Evolutionary conservation across 2,113 vertebrate genomes (phyloP).

Genomic region (Dascyllus trimaculatus): DNA sequence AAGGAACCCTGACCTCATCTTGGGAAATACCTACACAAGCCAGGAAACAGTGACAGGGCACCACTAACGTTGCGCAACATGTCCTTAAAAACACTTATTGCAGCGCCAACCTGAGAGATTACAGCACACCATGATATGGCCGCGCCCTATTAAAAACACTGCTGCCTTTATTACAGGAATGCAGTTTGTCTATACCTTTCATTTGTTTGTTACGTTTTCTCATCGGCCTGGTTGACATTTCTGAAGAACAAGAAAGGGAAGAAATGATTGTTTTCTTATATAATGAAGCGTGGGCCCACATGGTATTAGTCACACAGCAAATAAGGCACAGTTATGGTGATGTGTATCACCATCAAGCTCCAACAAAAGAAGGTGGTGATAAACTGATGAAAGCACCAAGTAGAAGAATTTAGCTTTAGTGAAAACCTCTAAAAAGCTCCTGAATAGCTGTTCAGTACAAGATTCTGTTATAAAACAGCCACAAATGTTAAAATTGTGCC

Average conservation of each 20-base stretch:
- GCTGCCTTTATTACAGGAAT: conserved; percentile 6
- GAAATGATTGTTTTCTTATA: conserved; percentile 5
- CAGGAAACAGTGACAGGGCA: conserved; percentile 76
- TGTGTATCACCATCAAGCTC: neutral
- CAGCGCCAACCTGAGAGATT: conserved; percentile 23
- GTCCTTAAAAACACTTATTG: conserved; percentile 53
- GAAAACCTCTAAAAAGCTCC: too few species aligned
- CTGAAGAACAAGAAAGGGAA: neutral
- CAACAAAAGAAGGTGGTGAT: neutral
- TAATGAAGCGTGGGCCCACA: conserved; percentile 7
- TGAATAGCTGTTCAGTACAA: too few species aligned
- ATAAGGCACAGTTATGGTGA: neutral
- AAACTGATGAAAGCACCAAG: too few species aligned
- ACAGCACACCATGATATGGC: conserved; percentile 44
- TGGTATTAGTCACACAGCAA: conserved; percentile 26
- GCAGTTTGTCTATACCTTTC: neutral
- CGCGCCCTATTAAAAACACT: conserved; percentile 43
- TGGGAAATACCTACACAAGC: conserved; percentile 74
- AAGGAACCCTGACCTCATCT: conserved; percentile 73
- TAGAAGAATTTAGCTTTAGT: too few species aligned
- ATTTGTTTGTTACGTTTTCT: neutral
- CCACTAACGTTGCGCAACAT: conserved; percentile 54
- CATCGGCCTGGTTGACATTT: neutral
- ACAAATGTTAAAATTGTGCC: too few species aligned
- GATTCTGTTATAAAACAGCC: too few species aligned